Evolutionary conservation across 2,888 invertebrate species (phyloP), one percentile per base, ranked within the genome.

Genomic region (Meliscaeva auricollis): DNA sequence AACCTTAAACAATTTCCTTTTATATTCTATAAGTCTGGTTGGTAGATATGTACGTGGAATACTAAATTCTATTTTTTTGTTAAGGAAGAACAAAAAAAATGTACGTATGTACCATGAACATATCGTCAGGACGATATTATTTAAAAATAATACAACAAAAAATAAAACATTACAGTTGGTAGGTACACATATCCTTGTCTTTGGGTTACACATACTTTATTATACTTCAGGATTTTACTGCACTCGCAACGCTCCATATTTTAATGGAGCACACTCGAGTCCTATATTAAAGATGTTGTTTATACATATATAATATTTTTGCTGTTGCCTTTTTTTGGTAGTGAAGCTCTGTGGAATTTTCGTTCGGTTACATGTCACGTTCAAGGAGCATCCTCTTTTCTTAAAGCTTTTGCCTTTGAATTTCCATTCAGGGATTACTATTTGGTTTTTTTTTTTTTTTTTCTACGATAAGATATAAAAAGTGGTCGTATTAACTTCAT

Each of bases 181-280:
- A n/a, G n/a, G n/a, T n/a, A n/a, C n/a, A n/a, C n/a, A n/a, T n/a
- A n/a, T n/a, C n/a, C n/a, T n/a, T n/a, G n/a, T n/a, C n/a, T n/a
- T n/a, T n/a, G n/a, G n/a, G n/a, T 35, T 35, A 11, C 38, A 11
- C 38, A 13, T 38, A 30, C 54, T 54, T 54, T 54, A 15, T 52
- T 15, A 17, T 17, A 48, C 4, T 13, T 9, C 41, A 7, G 20
- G 32, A 48, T 66, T 48, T 50, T 32, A 48, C 35, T 66, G 50
- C 66, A 54, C 75, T 70, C 79, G 75, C 58, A 70, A 66, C 46
- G 72, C 44, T 76, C 75, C 72, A 84, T 84, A 76, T 79, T 79
- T 79, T 79, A 79, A 84, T 84, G 64, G 79, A 76, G 60, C 75
- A 84, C 79, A 76, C 72, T 75, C 41, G 79, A 64, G 22, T 58